These are phyloP conservation scores for Leptatherina wallacei DNA, from an alignment of 2,797 vertebrate species.

Conservation along the genomic window DNA sequence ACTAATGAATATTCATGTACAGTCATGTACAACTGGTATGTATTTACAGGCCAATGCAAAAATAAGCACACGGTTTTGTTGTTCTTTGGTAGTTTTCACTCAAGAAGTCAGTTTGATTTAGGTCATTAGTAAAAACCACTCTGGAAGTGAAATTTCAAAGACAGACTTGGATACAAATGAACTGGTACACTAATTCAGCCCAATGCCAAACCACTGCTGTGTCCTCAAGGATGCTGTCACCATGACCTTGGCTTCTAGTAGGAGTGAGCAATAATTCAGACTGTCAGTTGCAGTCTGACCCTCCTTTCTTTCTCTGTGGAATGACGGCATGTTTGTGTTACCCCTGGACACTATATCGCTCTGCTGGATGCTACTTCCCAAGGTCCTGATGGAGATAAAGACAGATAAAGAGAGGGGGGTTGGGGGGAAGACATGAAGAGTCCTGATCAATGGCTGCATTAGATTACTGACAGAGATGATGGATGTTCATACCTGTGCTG, in stretches of 20 bases:
- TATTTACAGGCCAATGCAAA: conserved; percentile 30
- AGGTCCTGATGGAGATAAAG: conserved; percentile 65
- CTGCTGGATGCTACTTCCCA: conserved; percentile 63
- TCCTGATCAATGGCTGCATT: conserved; percentile 34
- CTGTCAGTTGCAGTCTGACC: conserved; percentile 63
- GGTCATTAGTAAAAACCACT: background rate
- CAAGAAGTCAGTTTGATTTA: background rate
- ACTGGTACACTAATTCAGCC: background rate
- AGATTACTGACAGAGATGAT: conserved; percentile 7
- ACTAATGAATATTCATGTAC: conserved; percentile 54
- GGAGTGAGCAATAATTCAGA: conserved; percentile 69
- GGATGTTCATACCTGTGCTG: background rate
- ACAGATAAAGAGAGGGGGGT: conserved; percentile 29
- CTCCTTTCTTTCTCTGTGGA: conserved; percentile 37
- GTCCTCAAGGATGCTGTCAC: conserved; percentile 38
- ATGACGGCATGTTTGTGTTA: conserved; percentile 61
- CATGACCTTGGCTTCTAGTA: conserved; percentile 66
- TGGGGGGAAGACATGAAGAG: conserved; percentile 8
- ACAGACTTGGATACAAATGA: background rate
- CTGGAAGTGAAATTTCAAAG: conserved; percentile 1
- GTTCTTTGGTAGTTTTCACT: conserved; percentile 9
- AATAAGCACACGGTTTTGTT: conserved; percentile 11
- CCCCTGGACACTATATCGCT: conserved; percentile 44
- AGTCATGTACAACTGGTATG: conserved; percentile 7
- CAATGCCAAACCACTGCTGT: background rate